These are phyloP conservation scores for Odocoileus virginianus DNA, from an alignment of 2,113 vertebrate species.

Conservation along the genomic window DNA sequence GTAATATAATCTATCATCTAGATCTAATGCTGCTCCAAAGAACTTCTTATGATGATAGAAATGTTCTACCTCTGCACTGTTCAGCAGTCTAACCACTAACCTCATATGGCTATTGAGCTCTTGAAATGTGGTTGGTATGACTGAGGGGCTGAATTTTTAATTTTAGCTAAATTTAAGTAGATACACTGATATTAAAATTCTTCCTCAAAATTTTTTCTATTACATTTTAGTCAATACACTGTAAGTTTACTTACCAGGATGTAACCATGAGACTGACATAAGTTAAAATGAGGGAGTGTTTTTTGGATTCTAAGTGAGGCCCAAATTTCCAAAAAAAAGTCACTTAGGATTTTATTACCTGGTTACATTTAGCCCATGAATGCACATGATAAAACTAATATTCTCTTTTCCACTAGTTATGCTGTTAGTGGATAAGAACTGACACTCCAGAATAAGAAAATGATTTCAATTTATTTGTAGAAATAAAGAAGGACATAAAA, in stretches of 20 bases:
- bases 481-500: slow-evolving; percentile 11
- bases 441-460: background rate
- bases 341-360: slow-evolving; percentile 4
- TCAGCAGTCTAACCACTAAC: background rate
- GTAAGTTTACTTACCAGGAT: background rate
- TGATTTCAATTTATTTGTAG: background rate
- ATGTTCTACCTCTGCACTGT: background rate
- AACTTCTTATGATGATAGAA: background rate
- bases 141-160: background rate
- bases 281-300: background rate
- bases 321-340: background rate
- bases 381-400: slow-evolving; percentile 18
- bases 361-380: background rate
- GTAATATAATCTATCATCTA: background rate
- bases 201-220: background rate
- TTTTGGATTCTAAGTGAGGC: background rate
- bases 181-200: background rate
- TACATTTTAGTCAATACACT: background rate
- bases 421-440: background rate
- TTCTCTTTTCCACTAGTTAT: background rate
- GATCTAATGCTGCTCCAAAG: background rate
- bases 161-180: slow-evolving; percentile 17
- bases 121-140: background rate
- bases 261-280: background rate
- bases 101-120: background rate